A percentile compares a stretch with the other conserved stretches of the same genome.
phyloP scores from a whole-genome alignment of 2,888 invertebrate genomes.

The Spodoptera littoralis region DNA sequence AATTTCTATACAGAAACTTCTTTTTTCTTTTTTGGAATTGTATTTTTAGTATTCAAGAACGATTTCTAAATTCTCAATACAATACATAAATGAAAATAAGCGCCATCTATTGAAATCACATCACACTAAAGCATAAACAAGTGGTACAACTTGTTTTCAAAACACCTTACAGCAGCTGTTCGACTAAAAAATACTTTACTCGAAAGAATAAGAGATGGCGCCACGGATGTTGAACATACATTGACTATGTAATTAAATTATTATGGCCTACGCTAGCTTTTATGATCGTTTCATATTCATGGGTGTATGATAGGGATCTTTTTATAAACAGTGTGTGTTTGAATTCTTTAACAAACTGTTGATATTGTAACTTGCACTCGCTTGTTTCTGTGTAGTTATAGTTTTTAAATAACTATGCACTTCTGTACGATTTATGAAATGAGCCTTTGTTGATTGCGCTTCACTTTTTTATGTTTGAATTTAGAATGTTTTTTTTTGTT shows the following conservation, averaged over 20 bases:
- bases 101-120: conserved; percentile 27
- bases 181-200: not conserved
- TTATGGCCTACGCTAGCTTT: conserved; percentile 50
- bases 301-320: conserved; percentile 48
- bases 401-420: conserved; percentile 17
- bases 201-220: conserved; percentile 50
- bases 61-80: too few species aligned
- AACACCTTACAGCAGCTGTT: not conserved
- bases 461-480: conserved; percentile 18
- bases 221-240: conserved; percentile 11
- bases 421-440: conserved; percentile 6
- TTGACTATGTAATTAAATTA: conserved; percentile 42
- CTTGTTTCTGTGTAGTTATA: conserved; percentile 27
- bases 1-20: too few species aligned
- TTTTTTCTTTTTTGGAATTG: too few species aligned
- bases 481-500: conserved; percentile 17
- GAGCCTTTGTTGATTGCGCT: conserved; percentile 30
- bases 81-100: not conserved
- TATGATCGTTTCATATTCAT: conserved; percentile 56
- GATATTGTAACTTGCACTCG: conserved; percentile 31
- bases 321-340: conserved; percentile 52
- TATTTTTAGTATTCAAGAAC: too few species aligned
- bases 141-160: not conserved
- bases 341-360: conserved; percentile 40
- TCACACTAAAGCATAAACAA: not conserved